Evolutionary conservation across 2,888 invertebrate species (phyloP), one percentile per base, ranked within the genome.

Genomic region (Dendrolimus pini): DNA sequence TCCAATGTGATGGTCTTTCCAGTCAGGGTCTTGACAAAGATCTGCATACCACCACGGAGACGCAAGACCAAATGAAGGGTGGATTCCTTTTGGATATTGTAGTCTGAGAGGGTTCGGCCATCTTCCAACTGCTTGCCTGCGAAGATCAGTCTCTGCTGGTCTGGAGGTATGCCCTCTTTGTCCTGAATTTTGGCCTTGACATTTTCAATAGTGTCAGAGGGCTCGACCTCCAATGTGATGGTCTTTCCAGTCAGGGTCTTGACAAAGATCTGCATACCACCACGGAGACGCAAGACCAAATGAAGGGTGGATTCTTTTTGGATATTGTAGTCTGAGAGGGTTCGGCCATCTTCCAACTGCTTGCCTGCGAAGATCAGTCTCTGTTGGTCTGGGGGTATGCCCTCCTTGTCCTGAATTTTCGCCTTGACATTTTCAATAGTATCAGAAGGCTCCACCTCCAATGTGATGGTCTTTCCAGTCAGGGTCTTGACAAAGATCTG

Each of bases 71-170:
- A 54, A 10, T 84, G 84, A 0, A 84, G 70, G 0, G 83, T 84
- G 0, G 83, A 84, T 13, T 84, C 83, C 0, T 84, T 84, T 9
- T 84, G 83, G 1, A 84, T 83, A 13, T 76, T 76, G 41, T 76
- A 76, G 41, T 76, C 76, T 0, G 76, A 76, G 0, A 76, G 64
- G 0, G 75, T 76, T 41, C 75, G 72, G 0, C 75, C 75, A 61
- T 76, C 75, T 55, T 76, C 75, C 0, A 76, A n/a, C 53, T 76
- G 75, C 7, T 76, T 76, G 1, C 75, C 75, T 0, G 75, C 75
- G 7, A 76, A 76, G 60, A 76, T 76, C 0, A 76, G 41, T 1
- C 76, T 62, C 65, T 77, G 76, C 59, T 77, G 76, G 60, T 77
- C 76, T 58, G 76, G 76, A 1, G 76, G 76, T 9, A 77, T 77